Evolutionary conservation across 2,113 vertebrate species (phyloP), one percentile per base, ranked within the genome.

Genomic region (Ammodytes dubius): DNA sequence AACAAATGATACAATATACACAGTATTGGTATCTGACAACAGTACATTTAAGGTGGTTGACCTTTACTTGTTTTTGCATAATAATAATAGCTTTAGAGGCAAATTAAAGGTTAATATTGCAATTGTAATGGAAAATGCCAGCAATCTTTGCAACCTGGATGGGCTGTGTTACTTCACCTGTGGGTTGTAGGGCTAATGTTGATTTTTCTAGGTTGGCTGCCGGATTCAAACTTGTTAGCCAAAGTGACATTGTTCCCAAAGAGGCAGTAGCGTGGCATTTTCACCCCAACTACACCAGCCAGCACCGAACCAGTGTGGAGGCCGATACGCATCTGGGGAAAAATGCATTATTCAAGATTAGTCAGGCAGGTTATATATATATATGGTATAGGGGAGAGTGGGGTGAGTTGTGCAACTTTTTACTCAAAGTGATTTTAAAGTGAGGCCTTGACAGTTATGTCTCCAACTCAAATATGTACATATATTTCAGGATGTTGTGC

Each of bases 181-280:
- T 99, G 95, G 12, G 98, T 99, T 17, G 97, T 99, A 3, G 98
- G 98, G 86, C 98, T 99, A 91, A 99, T 95, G 64, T 99, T 99
- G 94, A 99, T 98, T 91, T 95, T 98, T 76, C 97, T 92, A 1
- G 98, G 97, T 52, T 96, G 80, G 82, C 98, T 99, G 93, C 97
- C 96, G 15, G 98, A 99, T 85, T 99, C 98, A 94, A 99, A 99
- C 82, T 99, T 99, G 91, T 99, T 99, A 73, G 98, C 98, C 93
- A 99, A 90, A 2, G 98, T 98, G 81, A 99, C 98, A 13, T 99
- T 99, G 90, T 99, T 99, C 74, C 98, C 98, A 86, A 99, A 99
- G 74, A 99, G 97, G 85, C 98, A 99, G 58, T 99, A 99, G 15
- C 98, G 97, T n/a, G 98, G 98, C 98, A 99, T 99, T 94, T 93